A percentile compares a stretch with the other conserved stretches of the same genome.
Conservation (phyloP, 53 echinoderm and acorn worm species). For the Actinopyga echinites region DNA sequence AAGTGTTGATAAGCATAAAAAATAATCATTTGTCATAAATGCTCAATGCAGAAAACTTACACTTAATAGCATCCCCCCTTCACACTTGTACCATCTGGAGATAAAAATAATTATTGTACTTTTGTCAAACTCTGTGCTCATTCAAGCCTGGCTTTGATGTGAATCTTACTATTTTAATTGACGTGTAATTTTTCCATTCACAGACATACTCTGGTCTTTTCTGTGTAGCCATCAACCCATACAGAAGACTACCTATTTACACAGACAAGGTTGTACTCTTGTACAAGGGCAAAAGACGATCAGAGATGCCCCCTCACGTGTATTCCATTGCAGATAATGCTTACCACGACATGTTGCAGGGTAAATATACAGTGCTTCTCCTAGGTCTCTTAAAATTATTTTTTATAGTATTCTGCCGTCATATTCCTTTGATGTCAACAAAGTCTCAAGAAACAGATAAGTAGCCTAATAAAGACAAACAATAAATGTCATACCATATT, state of each 20-base stretch:
- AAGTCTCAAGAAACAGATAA: too few species aligned
- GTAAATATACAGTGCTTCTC: constrained; percentile 40
- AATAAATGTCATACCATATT: too few species aligned
- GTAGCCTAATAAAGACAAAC: too few species aligned
- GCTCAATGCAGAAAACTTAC: too few species aligned
- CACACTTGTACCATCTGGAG: too few species aligned
- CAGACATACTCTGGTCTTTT: constrained; percentile 83
- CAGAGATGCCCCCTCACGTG: constrained; percentile 99
- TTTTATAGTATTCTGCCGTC: background rate
- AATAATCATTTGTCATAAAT: too few species aligned
- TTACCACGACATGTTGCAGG: constrained; percentile 99
- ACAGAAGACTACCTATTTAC: constrained; percentile 99
- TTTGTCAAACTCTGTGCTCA: too few species aligned
- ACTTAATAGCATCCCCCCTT: too few species aligned
- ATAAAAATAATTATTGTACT: too few species aligned
- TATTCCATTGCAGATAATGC: constrained; percentile 99
- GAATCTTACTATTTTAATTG: background rate
- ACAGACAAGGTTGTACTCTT: constrained; percentile 97
- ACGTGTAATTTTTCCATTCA: background rate
- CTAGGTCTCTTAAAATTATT: background rate
- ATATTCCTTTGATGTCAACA: too few species aligned
- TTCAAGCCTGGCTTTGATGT: too few species aligned
- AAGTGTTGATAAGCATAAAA: too few species aligned
- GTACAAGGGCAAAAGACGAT: constrained; percentile 96
- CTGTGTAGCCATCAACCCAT: constrained; percentile 99